Evolutionary conservation across 2,797 vertebrate species (phyloP).

Genomic region (Corythornis leucogaster): DNA sequence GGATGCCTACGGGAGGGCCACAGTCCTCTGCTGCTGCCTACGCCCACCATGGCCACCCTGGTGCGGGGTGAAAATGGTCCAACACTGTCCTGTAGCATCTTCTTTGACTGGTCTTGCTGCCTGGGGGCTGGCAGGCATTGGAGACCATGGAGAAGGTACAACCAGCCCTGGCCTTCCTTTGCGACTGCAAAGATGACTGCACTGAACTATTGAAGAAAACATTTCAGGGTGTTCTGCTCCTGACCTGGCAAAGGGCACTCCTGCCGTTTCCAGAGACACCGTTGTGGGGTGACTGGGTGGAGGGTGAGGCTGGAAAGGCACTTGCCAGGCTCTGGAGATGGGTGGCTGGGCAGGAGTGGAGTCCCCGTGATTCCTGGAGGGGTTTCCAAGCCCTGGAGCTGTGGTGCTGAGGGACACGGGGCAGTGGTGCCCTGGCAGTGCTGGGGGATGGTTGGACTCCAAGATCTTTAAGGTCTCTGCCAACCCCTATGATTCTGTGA

Average conservation of each 20-base stretch:
- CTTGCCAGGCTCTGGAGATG: background rate
- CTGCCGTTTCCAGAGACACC: background rate
- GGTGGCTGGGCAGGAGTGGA: no score
- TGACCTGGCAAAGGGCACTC: background rate
- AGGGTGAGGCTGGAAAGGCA: background rate
- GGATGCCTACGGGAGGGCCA: background rate
- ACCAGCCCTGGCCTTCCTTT: background rate
- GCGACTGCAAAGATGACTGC: accelerated
- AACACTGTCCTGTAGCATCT: accelerated
- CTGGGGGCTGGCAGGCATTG: background rate
- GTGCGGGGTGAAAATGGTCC: background rate
- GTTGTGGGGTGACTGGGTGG: accelerated
- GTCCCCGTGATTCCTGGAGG: no score
- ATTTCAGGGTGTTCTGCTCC: accelerated
- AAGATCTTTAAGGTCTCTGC: no score
- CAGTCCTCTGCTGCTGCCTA: background rate
- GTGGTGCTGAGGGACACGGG: no score
- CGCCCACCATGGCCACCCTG: background rate
- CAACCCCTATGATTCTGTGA: no score
- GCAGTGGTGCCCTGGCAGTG: no score
- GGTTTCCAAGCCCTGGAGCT: no score
- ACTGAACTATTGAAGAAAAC: background rate
- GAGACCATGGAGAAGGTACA: background rate
- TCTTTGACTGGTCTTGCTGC: background rate
- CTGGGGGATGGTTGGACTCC: no score